Evolutionary conservation across 1,140 invertebrate genomes (phyloP), one percentile per base, ranked within the genome.

Genomic region (Psilanteris sp.): DNA sequence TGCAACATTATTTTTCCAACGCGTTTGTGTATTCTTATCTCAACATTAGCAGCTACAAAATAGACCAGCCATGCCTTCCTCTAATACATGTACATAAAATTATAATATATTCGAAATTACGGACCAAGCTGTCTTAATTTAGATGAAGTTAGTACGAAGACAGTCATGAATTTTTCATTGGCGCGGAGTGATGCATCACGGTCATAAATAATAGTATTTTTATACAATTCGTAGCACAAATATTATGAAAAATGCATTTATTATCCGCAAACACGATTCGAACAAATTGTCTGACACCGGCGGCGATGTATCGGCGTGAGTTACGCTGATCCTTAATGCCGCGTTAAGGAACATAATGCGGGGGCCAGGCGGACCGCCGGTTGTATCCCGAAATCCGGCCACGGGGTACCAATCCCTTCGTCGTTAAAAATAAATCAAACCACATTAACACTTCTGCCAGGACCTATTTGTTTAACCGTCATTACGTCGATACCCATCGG

Each of bases 351-450:
- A 27, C n/a, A n/a, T 43, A 14, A 26, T 15, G 22, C 0, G 20
- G 54, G 18, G 18, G 22, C 34, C 32, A 2, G 34, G 13, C 16
- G 24, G 10, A 13, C 20, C 43, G 20, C 20, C 43, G 18, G 31
- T 50, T 50, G 31, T 24, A 26, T 11, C 22, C 10, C 36, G 6
- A 43, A 26, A 26, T 43, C 39, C 22, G 24, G 36, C 10, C 50
- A 39, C 32, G 24, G 37, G 18, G 10, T 24, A 24, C 6, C 13
- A 7, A 50, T 31, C 11, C 36, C 14, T 20, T 20, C 11, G 14
- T 46, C 44, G 36, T 64, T 52, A 64, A 50, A 64, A 64, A 64
- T 64, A 64, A 64, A 64, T 64, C 59, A 64, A 41, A 26, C 22
- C 59, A 52, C 44, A 64, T 64, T 64, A 64, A 50, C 59, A 50